Conservation (phyloP, 2,888 invertebrate genomes). For the Thereva unica region DNA sequence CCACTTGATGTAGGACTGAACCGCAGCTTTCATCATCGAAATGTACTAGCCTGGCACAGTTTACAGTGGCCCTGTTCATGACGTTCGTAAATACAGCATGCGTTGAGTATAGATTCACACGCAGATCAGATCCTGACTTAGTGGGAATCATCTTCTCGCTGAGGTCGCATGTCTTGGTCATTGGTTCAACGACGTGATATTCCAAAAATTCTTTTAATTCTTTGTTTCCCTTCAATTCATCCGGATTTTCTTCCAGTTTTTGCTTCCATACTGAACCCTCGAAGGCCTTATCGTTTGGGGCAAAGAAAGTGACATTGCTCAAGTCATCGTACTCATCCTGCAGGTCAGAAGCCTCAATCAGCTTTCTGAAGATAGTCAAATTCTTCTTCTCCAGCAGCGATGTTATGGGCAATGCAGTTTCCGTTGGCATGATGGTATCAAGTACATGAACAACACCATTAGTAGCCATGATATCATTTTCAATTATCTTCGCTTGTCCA, state of each 20-base stretch:
- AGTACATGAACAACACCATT: constrained; percentile 76
- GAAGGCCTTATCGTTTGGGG: constrained; percentile 68
- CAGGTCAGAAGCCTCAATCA: constrained; percentile 63
- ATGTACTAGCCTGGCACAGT: constrained; percentile 67
- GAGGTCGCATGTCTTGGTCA: constrained; percentile 63
- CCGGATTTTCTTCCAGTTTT: constrained; percentile 54
- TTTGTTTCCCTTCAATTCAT: constrained; percentile 52
- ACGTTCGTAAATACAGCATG: constrained; percentile 63
- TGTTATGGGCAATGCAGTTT: constrained; percentile 59
- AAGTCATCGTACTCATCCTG: constrained; percentile 62
- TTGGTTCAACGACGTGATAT: constrained; percentile 66
- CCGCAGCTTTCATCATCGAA: constrained; percentile 70
- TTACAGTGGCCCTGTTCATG: constrained; percentile 66
- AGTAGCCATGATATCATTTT: constrained; percentile 67
- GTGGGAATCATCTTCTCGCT: constrained; percentile 63
- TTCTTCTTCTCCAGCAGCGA: constrained; percentile 64
- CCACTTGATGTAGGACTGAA: constrained; percentile 68
- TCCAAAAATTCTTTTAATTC: constrained; percentile 64
- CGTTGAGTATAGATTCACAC: constrained; percentile 66
- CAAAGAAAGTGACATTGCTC: constrained; percentile 67
- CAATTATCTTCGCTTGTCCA: constrained; percentile 63
- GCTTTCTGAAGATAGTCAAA: constrained; percentile 63
- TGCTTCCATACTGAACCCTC: constrained; percentile 57
- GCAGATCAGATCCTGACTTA: constrained; percentile 59
- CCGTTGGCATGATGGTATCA: constrained; percentile 68